Percentiles rank a stretch among this genome's conserved stretches.
Conservation (phyloP, 2,888 invertebrate species). For the Scaptomyza reducta region DNA sequence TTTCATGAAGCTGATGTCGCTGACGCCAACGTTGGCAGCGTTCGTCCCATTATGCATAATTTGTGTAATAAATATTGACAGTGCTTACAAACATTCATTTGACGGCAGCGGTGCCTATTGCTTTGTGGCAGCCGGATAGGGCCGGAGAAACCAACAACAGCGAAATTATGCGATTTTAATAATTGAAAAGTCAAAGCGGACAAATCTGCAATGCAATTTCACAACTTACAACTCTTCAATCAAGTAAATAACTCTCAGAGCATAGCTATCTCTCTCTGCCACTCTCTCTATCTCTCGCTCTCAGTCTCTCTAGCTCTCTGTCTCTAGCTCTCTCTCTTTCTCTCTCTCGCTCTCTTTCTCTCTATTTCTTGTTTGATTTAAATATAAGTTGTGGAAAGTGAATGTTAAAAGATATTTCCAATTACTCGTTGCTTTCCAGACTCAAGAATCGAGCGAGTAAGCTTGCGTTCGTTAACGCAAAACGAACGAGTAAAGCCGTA, state of each 20-base stretch:
- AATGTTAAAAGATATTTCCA: no score
- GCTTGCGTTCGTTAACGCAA: no score
- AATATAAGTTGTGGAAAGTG: no score
- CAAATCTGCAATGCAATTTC: slow-evolving; percentile 7
- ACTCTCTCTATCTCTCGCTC: no score
- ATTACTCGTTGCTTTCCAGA: no score
- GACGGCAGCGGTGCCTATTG: slow-evolving; percentile 33
- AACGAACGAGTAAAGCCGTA: no score
- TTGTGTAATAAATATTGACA: slow-evolving; percentile 72
- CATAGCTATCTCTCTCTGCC: no score
- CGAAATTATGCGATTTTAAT: slow-evolving; percentile 32
- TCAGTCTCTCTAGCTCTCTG: no score
- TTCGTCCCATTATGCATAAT: slow-evolving; percentile 59
- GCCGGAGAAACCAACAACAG: slow-evolving; percentile 28
- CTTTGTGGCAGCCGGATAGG: slow-evolving; percentile 32
- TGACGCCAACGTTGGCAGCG: background rate
- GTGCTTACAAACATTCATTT: slow-evolving; percentile 46
- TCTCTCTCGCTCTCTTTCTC: no score
- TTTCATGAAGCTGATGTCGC: slow-evolving; percentile 22
- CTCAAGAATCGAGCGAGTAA: no score
- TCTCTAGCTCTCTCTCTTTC: no score
- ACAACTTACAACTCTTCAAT: slow-evolving; percentile 1
- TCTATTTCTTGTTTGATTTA: no score
- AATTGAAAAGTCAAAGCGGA: slow-evolving; percentile 6
- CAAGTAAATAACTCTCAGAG: background rate